Evolutionary conservation across 2,113 vertebrate genomes (phyloP).

Genomic region (Rutilus rutilus): DNA sequence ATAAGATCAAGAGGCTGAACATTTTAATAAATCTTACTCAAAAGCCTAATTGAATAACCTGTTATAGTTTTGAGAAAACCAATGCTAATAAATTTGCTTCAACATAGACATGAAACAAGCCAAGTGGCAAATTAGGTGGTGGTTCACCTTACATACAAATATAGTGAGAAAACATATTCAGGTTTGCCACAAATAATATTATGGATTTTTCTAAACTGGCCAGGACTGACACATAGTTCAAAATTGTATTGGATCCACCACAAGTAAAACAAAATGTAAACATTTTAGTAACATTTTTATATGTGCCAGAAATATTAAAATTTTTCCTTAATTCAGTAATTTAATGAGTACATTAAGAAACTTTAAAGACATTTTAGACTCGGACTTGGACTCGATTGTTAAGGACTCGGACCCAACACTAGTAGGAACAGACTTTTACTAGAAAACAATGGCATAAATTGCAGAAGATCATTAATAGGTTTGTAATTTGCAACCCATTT

Average conservation of each 20-base stretch:
- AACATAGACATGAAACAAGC: background rate
- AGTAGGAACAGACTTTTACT: background rate
- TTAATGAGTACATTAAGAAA: too few species aligned
- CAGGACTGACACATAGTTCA: background rate
- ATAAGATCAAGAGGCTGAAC: background rate
- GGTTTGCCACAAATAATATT: background rate
- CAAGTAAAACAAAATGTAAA: background rate
- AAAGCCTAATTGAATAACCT: background rate
- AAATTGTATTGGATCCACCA: background rate
- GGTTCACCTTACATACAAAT: background rate
- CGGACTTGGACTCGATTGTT: too few species aligned
- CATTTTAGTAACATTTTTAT: too few species aligned
- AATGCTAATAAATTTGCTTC: background rate
- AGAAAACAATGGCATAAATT: background rate
- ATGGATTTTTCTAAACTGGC: background rate
- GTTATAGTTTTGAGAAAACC: background rate
- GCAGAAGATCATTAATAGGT: too few species aligned
- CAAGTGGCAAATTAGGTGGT: background rate
- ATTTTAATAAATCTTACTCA: background rate
- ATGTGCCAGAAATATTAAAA: too few species aligned
- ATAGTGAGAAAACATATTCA: background rate
- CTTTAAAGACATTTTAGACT: too few species aligned
- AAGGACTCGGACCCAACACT: too few species aligned
- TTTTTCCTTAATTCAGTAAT: too few species aligned
- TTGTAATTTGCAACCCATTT: background rate